A percentile compares a stretch with the other conserved stretches of the same genome.
Evolutionary conservation across 2,113 vertebrate species (phyloP).

Genomic region (Callopanchax toddi): DNA sequence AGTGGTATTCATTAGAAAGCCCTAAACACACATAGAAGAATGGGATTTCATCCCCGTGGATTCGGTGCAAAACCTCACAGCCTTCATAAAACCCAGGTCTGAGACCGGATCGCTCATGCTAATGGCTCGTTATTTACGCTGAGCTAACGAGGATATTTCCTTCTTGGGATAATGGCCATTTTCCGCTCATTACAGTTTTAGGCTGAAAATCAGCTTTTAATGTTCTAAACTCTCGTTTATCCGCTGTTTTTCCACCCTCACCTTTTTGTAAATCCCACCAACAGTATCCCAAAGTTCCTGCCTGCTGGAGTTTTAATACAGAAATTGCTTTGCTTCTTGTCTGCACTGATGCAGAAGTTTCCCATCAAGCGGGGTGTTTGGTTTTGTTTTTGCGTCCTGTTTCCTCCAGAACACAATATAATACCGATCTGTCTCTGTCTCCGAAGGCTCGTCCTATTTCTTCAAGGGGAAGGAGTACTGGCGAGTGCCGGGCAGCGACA

Average conservation of each 20-base stretch:
- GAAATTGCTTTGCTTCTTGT: neutral
- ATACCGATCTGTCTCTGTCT: neutral
- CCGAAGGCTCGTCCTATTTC: slow-evolving; percentile 91
- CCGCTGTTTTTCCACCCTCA: slow-evolving; percentile 20
- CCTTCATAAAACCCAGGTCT: slow-evolving; percentile 12
- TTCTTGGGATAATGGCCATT: slow-evolving; percentile 33
- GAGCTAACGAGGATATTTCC: slow-evolving; percentile 18
- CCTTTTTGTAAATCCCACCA: slow-evolving; percentile 4
- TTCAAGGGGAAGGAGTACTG: slow-evolving; percentile 96
- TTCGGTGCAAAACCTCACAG: slow-evolving; percentile 8
- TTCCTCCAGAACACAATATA: neutral
- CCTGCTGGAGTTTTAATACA: slow-evolving; percentile 25
- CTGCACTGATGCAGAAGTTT: neutral
- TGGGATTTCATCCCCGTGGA: slow-evolving; percentile 12
- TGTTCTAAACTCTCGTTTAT: slow-evolving; percentile 20
- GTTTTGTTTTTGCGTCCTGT: neutral
- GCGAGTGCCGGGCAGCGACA: slow-evolving; percentile 86
- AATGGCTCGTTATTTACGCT: slow-evolving; percentile 28
- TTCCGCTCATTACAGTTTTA: slow-evolving; percentile 39
- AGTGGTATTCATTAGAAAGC: slow-evolving; percentile 4
- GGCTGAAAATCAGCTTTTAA: slow-evolving; percentile 18
- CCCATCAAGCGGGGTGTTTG: neutral
- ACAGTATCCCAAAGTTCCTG: neutral
- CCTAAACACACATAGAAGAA: slow-evolving; percentile 8
- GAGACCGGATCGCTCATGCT: slow-evolving; percentile 15